Conservation (phyloP, 2,113 vertebrate genomes). For the Mandrillus leucophaeus region DNA sequence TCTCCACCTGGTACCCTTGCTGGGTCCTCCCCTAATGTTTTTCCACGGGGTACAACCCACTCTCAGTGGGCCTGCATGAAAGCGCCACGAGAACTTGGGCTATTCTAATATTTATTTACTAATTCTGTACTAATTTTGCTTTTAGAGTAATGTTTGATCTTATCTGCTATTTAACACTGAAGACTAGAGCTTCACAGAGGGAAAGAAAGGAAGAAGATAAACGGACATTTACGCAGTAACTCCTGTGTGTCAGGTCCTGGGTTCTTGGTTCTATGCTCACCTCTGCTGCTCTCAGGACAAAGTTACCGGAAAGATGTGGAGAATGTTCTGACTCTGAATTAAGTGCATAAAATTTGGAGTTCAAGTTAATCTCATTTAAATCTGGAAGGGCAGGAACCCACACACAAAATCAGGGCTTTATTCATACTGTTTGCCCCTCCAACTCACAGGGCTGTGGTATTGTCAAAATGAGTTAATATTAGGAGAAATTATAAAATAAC, state of each 20-base stretch:
- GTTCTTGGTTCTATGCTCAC: background rate
- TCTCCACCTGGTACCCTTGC: background rate
- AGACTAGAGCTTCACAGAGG: background rate
- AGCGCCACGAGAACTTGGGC: background rate
- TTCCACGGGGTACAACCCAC: background rate
- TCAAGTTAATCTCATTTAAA: background rate
- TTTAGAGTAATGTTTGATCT: background rate
- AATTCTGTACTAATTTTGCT: background rate
- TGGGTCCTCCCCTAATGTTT: background rate
- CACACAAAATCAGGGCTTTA: background rate
- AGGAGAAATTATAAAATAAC: background rate
- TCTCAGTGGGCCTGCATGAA: background rate
- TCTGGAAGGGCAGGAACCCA: background rate
- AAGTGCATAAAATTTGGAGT: background rate
- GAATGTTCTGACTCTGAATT: background rate
- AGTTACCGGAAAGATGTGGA: background rate
- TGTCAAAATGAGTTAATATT: background rate
- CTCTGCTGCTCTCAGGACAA: background rate
- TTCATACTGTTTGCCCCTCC: background rate
- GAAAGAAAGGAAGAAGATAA: background rate
- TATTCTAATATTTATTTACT: background rate
- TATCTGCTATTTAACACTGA: background rate
- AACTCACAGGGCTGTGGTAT: background rate
- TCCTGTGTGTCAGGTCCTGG: background rate
- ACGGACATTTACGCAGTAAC: background rate